These are phyloP conservation scores for Thunnus thynnus DNA, from an alignment of 2,113 vertebrate species.

Conservation along the genomic window DNA sequence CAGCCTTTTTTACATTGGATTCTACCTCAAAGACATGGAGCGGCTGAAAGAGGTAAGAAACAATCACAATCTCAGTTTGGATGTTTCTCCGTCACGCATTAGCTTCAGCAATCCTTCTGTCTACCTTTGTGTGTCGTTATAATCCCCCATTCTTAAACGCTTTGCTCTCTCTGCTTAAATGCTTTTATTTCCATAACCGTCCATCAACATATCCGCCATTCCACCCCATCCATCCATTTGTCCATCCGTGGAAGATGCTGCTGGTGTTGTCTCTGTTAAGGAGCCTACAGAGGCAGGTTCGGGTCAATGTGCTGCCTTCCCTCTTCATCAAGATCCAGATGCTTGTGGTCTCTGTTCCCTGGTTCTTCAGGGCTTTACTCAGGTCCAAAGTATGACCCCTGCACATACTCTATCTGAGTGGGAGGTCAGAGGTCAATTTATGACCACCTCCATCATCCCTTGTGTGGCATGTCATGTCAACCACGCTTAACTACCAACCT, in stretches of 20 bases:
- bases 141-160: neutral
- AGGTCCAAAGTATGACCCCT: conserved; percentile 74
- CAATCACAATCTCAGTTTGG: neutral
- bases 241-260: conserved; percentile 85
- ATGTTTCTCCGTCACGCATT: neutral
- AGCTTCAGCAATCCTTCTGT: neutral
- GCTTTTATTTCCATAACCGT: conserved; percentile 7
- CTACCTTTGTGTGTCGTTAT: neutral
- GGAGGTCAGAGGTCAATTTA: conserved; percentile 15
- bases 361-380: conserved; percentile 63
- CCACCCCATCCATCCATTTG: neutral
- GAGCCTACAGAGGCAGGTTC: conserved; percentile 91
- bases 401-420: conserved; percentile 1
- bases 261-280: conserved; percentile 90
- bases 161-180: conserved; percentile 29
- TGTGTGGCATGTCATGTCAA: conserved; percentile 12
- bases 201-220: conserved; percentile 20
- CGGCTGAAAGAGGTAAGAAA: conserved; percentile 94
- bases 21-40: conserved; percentile 99
- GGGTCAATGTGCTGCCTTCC: conserved; percentile 86
- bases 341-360: conserved; percentile 75
- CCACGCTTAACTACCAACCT: neutral
- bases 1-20: conserved; percentile 99
- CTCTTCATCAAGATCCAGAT: conserved; percentile 87
- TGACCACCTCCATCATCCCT: neutral